Conservation (phyloP, 2,113 vertebrate species). For the Hyaena hyaena region DNA sequence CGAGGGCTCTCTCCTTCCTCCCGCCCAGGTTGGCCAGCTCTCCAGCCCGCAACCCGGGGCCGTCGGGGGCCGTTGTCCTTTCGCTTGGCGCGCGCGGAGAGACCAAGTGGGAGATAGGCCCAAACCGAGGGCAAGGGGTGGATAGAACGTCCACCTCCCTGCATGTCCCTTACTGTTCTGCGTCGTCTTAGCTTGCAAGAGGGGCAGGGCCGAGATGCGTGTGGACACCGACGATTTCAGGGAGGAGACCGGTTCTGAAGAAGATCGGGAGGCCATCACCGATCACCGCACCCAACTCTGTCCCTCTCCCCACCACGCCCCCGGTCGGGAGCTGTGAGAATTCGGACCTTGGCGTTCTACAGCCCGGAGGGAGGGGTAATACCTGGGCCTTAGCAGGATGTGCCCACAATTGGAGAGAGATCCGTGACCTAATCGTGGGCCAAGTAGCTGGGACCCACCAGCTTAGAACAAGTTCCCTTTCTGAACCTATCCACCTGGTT, state of each 20-base stretch:
- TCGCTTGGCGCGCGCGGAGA: fast-evolving
- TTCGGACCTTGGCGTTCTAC: fast-evolving
- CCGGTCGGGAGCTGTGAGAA: fast-evolving
- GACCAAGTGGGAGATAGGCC: not conserved
- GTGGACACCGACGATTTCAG: not conserved
- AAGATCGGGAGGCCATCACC: fast-evolving
- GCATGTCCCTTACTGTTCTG: not conserved
- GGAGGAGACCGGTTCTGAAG: not conserved
- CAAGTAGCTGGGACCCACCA: not conserved
- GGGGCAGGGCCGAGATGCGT: not conserved
- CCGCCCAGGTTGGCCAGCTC: fast-evolving
- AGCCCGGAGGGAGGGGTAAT: too few relatives aligned
- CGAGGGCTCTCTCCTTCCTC: not conserved
- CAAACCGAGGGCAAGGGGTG: not conserved
- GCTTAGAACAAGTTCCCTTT: not conserved
- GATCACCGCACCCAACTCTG: fast-evolving
- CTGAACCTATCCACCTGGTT: not conserved
- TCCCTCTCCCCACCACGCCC: too few relatives aligned
- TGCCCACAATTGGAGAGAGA: not conserved
- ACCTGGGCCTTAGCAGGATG: not conserved
- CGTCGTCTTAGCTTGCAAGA: fast-evolving
- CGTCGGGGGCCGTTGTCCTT: not conserved
- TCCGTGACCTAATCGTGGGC: not conserved
- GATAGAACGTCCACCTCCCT: not conserved
- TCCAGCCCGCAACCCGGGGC: fast-evolving